phyloP scores from a whole-genome alignment of 2,113 vertebrate genomes.

The Alouatta palliata region DNA sequence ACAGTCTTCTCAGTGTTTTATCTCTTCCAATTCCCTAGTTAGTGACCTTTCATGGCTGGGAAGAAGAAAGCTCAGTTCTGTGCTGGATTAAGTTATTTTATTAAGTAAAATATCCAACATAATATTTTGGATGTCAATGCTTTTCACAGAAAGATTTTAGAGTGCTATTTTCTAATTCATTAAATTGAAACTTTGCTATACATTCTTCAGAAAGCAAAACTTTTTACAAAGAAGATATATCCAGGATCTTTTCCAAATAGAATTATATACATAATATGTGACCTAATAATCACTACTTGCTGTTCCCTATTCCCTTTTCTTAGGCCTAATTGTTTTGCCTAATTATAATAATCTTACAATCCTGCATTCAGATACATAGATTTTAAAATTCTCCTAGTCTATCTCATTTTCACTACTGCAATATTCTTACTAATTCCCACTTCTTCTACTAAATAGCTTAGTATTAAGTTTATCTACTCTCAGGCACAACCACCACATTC shows the following conservation, averaged over 20 bases:
- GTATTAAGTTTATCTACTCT: not conserved
- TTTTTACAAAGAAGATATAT: not conserved
- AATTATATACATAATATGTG: not conserved
- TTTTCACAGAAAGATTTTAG: constrained; percentile 31
- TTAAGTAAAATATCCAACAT: constrained; percentile 24
- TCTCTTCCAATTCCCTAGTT: not conserved
- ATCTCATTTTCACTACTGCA: not conserved
- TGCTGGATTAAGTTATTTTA: not conserved
- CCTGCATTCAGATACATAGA: not conserved
- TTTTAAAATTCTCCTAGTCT: not conserved
- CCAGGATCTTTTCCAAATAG: not conserved
- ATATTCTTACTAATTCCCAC: not conserved
- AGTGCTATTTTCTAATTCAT: constrained; percentile 17
- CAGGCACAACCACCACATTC: not conserved
- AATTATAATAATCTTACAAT: not conserved
- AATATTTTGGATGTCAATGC: not conserved
- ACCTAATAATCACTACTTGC: not conserved
- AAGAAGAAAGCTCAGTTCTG: not conserved
- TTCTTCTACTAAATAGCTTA: not conserved
- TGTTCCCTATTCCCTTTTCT: not conserved
- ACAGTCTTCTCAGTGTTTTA: not conserved
- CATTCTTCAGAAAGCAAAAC: not conserved
- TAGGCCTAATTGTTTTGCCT: not conserved
- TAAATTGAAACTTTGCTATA: not conserved
- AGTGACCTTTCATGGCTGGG: not conserved